Evolutionary conservation across 2,113 vertebrate genomes (phyloP).

Genomic region (Crotophaga sulcirostris): DNA sequence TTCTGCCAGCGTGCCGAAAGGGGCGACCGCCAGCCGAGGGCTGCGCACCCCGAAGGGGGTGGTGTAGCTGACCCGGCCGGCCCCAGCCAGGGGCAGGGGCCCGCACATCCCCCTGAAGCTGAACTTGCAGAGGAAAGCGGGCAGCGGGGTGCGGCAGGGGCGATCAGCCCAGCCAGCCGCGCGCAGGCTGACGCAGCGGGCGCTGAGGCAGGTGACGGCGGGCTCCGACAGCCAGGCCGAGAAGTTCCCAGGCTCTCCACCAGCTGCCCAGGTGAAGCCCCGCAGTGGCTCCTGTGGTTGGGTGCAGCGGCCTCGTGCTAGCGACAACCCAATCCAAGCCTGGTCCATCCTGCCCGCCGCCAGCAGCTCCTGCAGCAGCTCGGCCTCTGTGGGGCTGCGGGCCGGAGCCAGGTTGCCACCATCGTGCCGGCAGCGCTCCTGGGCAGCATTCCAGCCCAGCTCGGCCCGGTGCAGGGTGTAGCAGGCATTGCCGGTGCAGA

Average conservation of each 20-base stretch:
- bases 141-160: background rate
- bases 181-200: constrained; percentile 64
- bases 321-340: constrained; percentile 77
- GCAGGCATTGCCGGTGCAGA: constrained; percentile 69
- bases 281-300: constrained; percentile 31
- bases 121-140: constrained; percentile 80
- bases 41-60: constrained; percentile 71
- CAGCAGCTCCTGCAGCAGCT: constrained; percentile 39
- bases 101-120: constrained; percentile 79
- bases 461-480: constrained; percentile 67
- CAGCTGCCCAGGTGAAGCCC: constrained; percentile 73
- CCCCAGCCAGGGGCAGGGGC: constrained; percentile 60
- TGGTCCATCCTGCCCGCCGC: background rate
- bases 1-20: constrained; percentile 71
- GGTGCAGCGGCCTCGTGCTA: background rate
- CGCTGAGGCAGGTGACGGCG: constrained; percentile 56
- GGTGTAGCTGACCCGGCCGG: constrained; percentile 54
- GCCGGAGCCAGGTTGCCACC: constrained; percentile 73
- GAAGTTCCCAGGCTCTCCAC: constrained; percentile 26
- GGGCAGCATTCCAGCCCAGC: constrained; percentile 34
- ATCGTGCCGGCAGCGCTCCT: constrained; percentile 44
- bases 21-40: constrained; percentile 49
- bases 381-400: constrained; percentile 62
- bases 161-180: constrained; percentile 53
- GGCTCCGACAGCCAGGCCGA: constrained; percentile 67